Evolutionary conservation across 2,113 vertebrate genomes (phyloP), one percentile per base, ranked within the genome.

Genomic region (Platycercus adscitus): DNA sequence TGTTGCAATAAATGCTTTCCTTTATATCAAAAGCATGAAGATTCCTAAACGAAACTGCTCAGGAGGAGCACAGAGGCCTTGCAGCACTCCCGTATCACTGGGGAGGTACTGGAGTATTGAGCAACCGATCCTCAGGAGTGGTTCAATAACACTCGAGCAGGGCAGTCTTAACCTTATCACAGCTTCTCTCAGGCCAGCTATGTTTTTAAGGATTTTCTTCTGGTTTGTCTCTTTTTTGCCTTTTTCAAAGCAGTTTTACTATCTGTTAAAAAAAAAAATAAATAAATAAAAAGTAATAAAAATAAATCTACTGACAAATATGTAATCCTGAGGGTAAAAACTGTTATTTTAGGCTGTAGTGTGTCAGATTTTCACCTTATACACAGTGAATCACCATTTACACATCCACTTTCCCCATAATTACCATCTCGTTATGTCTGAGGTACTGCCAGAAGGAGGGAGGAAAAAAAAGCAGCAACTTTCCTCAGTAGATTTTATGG

Each of bases 81-180:
- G 33, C 5, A 5, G 53, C 39, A 23, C 17, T 79, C 43, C 13
- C 2, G 0, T 82, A 25, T 39, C 1, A 5, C 75, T 70, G 56
- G 46, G 64, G 64, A 73, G 21, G 6, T 58, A 10, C 8, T 43
- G 68, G 41, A 46, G 16, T 55, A 49, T 68, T 39, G 35, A 80
- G 43, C 2, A 6, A 4, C 43, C 53, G 79, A 31, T 80, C 24
- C 61, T 63, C 35, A 19, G 35, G 55, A 63, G 20, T 37, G 56
- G 11, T 77, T 92, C 43, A 31, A 7, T 65, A 68, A 58, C 24
- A 52, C 35, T 68, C 16, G 61, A 56, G 55, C 41, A 29, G 25
- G n/a, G 44, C 37, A 61, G 44, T 61, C 82, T 64, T 33, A 66
- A 41, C 25, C 24, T 58, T 70, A 20, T 13, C 35, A 9, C 11